Base-by-base conservation (phyloP, 1,140 invertebrate genomes). In the Psilanteris sp. region DNA sequence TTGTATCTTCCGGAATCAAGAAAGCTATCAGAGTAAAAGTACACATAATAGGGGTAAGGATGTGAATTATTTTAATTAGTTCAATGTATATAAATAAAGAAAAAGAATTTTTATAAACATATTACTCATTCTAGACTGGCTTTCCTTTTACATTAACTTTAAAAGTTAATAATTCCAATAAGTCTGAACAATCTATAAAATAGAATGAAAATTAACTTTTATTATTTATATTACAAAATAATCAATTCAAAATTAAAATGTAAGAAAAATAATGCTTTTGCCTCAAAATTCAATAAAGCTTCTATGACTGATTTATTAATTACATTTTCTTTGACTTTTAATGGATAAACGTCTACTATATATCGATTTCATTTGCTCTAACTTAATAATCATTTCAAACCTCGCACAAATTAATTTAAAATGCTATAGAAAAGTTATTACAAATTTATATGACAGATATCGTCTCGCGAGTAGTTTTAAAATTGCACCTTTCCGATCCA, bases 11-110 rank as follows among this genome's bases (percentile, higher is more conserved):
- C 64, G 96, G 96, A 34, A 94, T 96, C 37, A 94, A 95, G 82
- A 96, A 96, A 87, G 91, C 92, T 27, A 96, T 98, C 78, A 93
- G 93, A 89, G 96, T 98, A 20, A 97, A 96, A 90, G 96, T 97
- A 66, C 95, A 97, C 84, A 97, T 97, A 83, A 96, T 97, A 81
- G 95, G 95, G 72, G 91, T 92, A 88, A 88, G 89, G n/a, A n/a
- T n/a, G n/a, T n/a, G n/a, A n/a, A n/a, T n/a, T n/a, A n/a, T n/a
- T n/a, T n/a, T n/a, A n/a, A n/a, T n/a, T n/a, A n/a, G n/a, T n/a
- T n/a, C n/a, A n/a, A n/a, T n/a, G n/a, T n/a, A n/a, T n/a, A n/a
- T n/a, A n/a, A n/a, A n/a, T n/a, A n/a, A n/a, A n/a, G n/a, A n/a
- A n/a, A n/a, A n/a, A n/a, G n/a, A n/a, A n/a, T n/a, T n/a, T n/a